Conservation (phyloP, 2,888 invertebrate species). For the Iphiclides podalirius region DNA sequence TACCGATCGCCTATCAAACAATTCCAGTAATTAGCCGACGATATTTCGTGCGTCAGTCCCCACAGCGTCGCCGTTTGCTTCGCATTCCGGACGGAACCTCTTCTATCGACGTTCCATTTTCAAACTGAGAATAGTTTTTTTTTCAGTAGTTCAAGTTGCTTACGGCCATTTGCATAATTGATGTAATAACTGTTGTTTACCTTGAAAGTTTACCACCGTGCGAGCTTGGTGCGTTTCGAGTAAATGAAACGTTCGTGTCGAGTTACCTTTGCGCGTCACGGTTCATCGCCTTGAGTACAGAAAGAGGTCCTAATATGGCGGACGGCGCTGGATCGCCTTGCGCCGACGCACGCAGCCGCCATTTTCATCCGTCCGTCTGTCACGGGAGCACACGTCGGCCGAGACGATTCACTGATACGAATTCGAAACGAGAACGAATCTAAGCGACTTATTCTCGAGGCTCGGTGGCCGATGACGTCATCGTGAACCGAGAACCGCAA, state of each 20-base stretch:
- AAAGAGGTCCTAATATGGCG: constrained; percentile 75
- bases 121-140: not conserved
- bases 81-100: not conserved
- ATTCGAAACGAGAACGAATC: constrained; percentile 23
- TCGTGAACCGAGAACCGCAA: not conserved
- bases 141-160: not conserved
- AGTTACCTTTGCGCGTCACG: constrained; percentile 48
- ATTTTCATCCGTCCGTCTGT: constrained; percentile 59
- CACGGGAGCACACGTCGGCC: constrained; percentile 49
- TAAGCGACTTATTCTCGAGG: no score
- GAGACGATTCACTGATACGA: constrained; percentile 26
- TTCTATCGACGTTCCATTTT: not conserved
- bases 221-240: constrained; percentile 32
- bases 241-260: constrained; percentile 28
- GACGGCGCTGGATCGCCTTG: constrained; percentile 63
- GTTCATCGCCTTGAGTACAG: constrained; percentile 76
- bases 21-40: constrained; percentile 17
- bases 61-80: not conserved
- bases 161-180: not conserved
- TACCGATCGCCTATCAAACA: constrained; percentile 9
- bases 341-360: constrained; percentile 62
- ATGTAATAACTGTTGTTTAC: constrained; percentile 13
- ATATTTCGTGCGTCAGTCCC: constrained; percentile 9
- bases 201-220: not conserved
- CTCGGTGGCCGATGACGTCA: not conserved